phyloP scores from a whole-genome alignment of 2,113 vertebrate genomes.

The Archocentrus centrarchus region DNA sequence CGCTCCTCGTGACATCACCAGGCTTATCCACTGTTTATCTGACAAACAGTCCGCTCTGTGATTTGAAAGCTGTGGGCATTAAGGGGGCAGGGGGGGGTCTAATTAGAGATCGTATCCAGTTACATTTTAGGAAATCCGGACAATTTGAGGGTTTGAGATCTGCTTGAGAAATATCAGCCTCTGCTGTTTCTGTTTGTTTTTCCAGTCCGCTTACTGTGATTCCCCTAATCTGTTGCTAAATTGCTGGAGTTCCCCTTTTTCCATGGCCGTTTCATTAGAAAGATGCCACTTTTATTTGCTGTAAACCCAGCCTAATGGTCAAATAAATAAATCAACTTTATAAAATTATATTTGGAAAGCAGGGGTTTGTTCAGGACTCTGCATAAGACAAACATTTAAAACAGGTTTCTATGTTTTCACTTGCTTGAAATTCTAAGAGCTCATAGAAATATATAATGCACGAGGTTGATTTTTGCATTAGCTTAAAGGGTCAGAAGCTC shows the following conservation, averaged over 20 bases:
- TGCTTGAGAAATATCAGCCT: not conserved
- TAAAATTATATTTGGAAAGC: not conserved
- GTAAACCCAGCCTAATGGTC: not conserved
- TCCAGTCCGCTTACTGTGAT: rapidly evolving
- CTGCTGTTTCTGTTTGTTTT: not conserved
- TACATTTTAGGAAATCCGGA: not conserved
- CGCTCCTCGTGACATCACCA: not conserved
- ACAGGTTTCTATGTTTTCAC: not conserved
- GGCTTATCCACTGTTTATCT: not conserved
- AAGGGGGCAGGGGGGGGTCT: not conserved
- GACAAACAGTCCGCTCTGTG: not conserved
- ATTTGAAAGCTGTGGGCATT: not conserved
- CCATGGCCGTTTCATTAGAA: not conserved
- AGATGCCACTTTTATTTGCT: not conserved
- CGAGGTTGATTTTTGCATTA: not conserved
- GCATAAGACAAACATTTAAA: not conserved
- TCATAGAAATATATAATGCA: not conserved
- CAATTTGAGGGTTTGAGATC: not conserved
- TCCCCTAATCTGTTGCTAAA: not conserved
- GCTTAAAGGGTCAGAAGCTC: not conserved
- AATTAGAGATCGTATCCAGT: not conserved
- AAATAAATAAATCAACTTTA: not conserved
- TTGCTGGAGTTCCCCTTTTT: not conserved
- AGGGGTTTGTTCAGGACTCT: not conserved
- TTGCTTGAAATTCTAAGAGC: not conserved